Conservation (phyloP, 2,113 vertebrate genomes). For the Maccullochella peelii region DNA sequence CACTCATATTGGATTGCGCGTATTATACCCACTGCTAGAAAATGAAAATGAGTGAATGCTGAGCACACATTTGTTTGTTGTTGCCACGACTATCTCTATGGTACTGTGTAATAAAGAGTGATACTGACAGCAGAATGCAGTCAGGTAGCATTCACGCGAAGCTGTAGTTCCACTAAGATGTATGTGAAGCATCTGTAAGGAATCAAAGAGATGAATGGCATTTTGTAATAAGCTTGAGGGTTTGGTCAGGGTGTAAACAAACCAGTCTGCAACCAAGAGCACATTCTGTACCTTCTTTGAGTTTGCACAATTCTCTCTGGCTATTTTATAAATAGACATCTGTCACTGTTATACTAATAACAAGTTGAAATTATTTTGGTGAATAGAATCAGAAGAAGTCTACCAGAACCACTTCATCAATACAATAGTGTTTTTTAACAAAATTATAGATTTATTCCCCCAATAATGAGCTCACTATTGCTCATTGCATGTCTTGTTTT, state of each 20-base stretch:
- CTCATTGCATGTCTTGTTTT: conserved; percentile 27
- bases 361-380: neutral
- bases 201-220: neutral
- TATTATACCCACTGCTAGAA: neutral
- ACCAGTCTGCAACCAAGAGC: neutral
- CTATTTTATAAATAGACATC: neutral
- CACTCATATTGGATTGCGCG: neutral
- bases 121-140: neutral
- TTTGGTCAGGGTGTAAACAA: neutral
- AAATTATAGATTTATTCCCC: neutral
- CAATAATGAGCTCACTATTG: conserved; percentile 9
- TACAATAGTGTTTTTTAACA: neutral
- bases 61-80: conserved; percentile 21
- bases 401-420: neutral
- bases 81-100: neutral
- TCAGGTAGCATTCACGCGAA: neutral
- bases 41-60: neutral
- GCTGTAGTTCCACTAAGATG: neutral
- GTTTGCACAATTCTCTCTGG: neutral
- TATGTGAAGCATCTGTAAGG: neutral
- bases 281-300: neutral
- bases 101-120: fast-evolving
- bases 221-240: neutral
- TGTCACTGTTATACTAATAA: neutral
- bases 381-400: neutral